Percentiles rank a stretch among this genome's conserved stretches.
phyloP scores from a whole-genome alignment of 2,113 vertebrate genomes.

The Rhea pennata region DNA sequence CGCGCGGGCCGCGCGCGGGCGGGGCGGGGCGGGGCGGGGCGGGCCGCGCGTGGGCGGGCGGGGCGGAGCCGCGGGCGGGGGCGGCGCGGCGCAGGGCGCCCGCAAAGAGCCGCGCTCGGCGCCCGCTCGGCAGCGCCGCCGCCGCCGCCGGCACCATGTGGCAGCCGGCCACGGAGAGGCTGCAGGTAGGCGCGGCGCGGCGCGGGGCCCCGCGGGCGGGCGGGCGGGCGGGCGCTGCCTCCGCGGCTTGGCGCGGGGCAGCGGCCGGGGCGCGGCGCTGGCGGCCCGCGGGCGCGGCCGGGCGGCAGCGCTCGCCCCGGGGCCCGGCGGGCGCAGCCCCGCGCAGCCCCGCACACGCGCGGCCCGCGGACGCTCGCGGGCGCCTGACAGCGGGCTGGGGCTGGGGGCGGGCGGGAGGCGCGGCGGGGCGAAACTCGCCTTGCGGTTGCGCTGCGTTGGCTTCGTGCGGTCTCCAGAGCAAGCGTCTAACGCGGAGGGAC shows the following conservation, averaged over 20 bases:
- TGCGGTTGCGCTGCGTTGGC: not conserved
- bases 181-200: constrained; percentile 87
- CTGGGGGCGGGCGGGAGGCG: not conserved
- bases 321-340: too few relatives aligned
- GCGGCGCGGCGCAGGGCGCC: too few relatives aligned
- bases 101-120: constrained; percentile 78
- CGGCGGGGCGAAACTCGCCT: not conserved
- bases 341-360: too few relatives aligned
- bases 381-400: not conserved
- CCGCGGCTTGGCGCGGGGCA: too few relatives aligned
- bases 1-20: not conserved
- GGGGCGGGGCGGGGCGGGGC: not conserved
- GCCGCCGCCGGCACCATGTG: constrained; percentile 83
- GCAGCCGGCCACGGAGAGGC: constrained; percentile 94
- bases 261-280: too few relatives aligned
- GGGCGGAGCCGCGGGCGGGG: too few relatives aligned
- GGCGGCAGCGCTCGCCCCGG: too few relatives aligned
- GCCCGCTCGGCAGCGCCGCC: constrained; percentile 65
- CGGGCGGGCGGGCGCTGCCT: too few relatives aligned
- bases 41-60: too few relatives aligned
- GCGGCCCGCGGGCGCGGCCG: too few relatives aligned
- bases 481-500: not conserved
- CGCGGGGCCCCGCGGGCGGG: too few relatives aligned
- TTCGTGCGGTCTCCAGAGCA: not conserved
- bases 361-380: too few relatives aligned